Base-by-base conservation (phyloP, 2,888 invertebrate species). In the Lasioglossum zephyrum region DNA sequence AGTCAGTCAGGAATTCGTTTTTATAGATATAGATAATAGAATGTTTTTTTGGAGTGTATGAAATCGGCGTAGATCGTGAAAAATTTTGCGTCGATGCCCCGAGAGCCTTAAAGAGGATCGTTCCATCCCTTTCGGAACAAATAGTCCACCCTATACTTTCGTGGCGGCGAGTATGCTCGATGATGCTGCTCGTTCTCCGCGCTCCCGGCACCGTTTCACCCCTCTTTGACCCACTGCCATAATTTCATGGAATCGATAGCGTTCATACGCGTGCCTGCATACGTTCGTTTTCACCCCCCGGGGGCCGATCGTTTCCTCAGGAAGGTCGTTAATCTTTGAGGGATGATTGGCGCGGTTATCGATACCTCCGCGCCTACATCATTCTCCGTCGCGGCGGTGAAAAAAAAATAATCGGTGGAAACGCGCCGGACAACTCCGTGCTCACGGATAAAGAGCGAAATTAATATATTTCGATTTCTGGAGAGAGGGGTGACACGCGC, bases 211-310 rank as follows among this genome's bases (percentile, higher is more conserved):
- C 87, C 82, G 85, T 85, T 86, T 85, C 88, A 85, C 83, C 91
- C 90, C 86, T 88, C 88, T 91, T 82, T 90, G 86, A 89, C 89
- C 91, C 88, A 93, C 90, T 95, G 93, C 94, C 95, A 93, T 95
- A 93, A 94, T 94, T 94, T 93, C 88, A 87, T 53, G 89, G 91
- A 93, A 94, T 94, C 94, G 94, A 94, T 94, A 93, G 90, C 73
- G 89, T 88, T 90, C 90, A 88, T 88, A 88, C 89, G 83, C 84
- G 89, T 84, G 88, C 69, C 77, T 87, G 85, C 84, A 82, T 87
- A 85, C 82, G 86, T 86, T 89, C 79, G 90, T 85, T 89, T 88
- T 89, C 87, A 85, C 8, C 82, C 82, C 79, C 82, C 73, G 39
- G 22, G 69, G 79, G 73, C 69, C 85, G 83, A 81, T 77, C 76